Conservation (phyloP, 1,140 invertebrate genomes). For the Lasioglossum baleicum region DNA sequence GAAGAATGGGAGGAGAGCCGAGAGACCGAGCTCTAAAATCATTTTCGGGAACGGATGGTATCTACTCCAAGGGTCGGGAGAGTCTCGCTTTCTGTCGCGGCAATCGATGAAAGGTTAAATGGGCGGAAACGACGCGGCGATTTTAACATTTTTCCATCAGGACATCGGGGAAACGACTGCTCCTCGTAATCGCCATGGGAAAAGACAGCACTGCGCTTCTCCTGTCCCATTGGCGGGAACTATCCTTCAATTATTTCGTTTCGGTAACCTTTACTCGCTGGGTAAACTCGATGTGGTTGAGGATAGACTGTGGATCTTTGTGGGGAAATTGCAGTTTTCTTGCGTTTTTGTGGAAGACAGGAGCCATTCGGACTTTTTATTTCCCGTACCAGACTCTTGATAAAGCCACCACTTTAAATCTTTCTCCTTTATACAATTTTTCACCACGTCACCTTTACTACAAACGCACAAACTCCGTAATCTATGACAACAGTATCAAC, state of each 20-base stretch:
- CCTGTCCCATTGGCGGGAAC: neutral
- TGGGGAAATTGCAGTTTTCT: too few species aligned
- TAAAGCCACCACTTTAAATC: too few species aligned
- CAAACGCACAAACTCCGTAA: too few species aligned
- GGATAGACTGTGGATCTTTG: too few species aligned
- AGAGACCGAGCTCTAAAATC: constrained; percentile 61
- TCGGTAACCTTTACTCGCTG: neutral
- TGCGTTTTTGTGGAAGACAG: too few species aligned
- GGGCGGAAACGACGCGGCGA: constrained; percentile 46
- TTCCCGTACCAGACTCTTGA: too few species aligned
- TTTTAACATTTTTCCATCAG: constrained; percentile 49
- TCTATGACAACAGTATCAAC: too few species aligned
- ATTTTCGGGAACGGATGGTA: constrained; percentile 66
- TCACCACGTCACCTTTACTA: too few species aligned
- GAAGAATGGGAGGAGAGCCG: constrained; percentile 18
- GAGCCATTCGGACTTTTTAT: too few species aligned
- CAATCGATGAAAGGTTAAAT: constrained; percentile 51
- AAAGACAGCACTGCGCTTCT: constrained; percentile 32
- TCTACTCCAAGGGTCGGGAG: constrained; percentile 6
- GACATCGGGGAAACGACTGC: neutral
- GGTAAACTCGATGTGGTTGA: too few species aligned
- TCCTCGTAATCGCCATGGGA: neutral
- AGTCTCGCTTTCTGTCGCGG: constrained; percentile 18
- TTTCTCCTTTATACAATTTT: too few species aligned
- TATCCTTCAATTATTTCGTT: constrained; percentile 24